Base-by-base conservation (phyloP, 1,140 invertebrate species). In the Lordiphosa mommai region DNA sequence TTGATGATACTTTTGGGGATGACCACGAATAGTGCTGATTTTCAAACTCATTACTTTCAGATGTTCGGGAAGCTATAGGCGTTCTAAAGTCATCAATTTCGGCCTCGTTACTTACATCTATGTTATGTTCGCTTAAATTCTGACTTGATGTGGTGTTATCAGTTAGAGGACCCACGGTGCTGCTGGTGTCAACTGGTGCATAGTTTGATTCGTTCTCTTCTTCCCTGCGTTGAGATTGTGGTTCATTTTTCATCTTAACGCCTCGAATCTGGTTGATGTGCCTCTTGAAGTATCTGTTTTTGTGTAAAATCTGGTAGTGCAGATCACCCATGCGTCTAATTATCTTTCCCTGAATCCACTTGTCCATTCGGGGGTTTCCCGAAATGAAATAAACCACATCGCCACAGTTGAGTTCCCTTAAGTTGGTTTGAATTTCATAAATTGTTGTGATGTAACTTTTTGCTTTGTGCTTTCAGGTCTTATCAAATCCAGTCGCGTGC, bases 341-440 rank as follows among this genome's bases (percentile, higher is more conserved):
- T 32, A 48, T 32, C 12, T 27, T 48, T 9, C 29, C 29, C 6
- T 10, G 14, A 13, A 48, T 16, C 46, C 46, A 48, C 30, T 48
- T 48, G 4, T 48, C 23, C 46, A 48, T 48, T 48, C 46, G 27
- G 12, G 46, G 30, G 32, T 48, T 48, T 29, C 27, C 46, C 5
- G 46, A 48, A 6, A 48, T 30, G 16, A 48, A 48, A 10, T 48
- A 30, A 16, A 48, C 46, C 10, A 33, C 32, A 1, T 33, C 32
- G 10, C 10, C 10, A 33, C 1, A 3, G 32, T 3, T 12, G 32
- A 33, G 10, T 33, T 33, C 9, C 7, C 32, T 33, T 4, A 20
- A 20, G 7, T 33, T 33, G 32, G 7, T 33, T 33, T 33, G 32
- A 9, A 33, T 33, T 20, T 20, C 17, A 20, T 2, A 20, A 20